Percentiles rank a stretch among this genome's conserved stretches.
Conservation (phyloP, 1,140 invertebrate species). For the Oryzaephilus surinamensis region DNA sequence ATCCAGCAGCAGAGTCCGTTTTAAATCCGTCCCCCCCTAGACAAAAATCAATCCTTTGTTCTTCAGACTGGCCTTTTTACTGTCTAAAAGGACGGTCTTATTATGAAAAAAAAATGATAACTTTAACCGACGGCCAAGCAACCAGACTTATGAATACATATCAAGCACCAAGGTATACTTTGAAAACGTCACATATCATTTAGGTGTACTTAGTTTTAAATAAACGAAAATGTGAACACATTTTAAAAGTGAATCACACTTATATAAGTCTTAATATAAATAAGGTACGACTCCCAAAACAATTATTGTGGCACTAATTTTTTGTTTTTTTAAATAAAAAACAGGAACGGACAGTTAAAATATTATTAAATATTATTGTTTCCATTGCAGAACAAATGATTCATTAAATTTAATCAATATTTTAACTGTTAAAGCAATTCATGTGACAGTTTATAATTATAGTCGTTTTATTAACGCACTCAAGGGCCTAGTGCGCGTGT, state of each 20-base stretch:
- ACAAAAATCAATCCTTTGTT: conserved; percentile 1
- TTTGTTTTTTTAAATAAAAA: no score
- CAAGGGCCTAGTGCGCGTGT: conserved; percentile 20
- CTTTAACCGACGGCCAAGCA: conserved; percentile 15
- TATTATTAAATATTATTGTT: no score
- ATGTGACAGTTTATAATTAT: conserved; percentile 2
- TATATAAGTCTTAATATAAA: conserved; percentile 7
- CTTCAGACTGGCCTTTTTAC: no score
- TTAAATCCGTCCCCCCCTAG: conserved; percentile 31
- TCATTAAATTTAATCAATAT: no score
- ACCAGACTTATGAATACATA: conserved; percentile 29
- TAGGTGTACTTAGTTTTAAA: conserved; percentile 11
- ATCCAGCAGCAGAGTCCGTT: conserved; percentile 34
- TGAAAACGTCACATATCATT: conserved; percentile 22
- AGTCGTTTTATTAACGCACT: conserved; percentile 1
- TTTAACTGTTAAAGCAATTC: no score
- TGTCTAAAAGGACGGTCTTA: no score
- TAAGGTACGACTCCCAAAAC: conserved; percentile 23
- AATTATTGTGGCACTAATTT: conserved; percentile 29
- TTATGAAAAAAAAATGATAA: conserved; percentile 9
- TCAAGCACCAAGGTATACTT: conserved; percentile 24
- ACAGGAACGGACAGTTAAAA: no score
- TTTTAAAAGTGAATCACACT: no score
- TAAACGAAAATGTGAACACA: conserved; percentile 16
- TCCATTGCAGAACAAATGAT: no score